Evolutionary conservation across 30 jellyfish, hydroid and myxozoan species (phyloP), one percentile per base, ranked within the genome.

Genomic region (Sanderia malayensis): DNA sequence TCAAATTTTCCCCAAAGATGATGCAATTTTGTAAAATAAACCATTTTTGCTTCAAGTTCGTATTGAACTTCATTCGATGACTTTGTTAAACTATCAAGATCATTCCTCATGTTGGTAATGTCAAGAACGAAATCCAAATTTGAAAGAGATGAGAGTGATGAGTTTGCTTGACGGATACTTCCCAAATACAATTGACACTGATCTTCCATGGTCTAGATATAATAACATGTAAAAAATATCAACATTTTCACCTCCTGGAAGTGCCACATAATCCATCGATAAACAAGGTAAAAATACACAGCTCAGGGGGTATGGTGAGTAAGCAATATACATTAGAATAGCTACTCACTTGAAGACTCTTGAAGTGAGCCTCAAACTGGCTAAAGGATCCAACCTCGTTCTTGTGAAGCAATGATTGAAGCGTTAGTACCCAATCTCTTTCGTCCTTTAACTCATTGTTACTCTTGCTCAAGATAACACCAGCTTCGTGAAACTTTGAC

Each of bases 1-100:
- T 76, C 88, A 47, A 76, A 76, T 52, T 44, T 76, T 62, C 71
- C 88, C 88, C 88, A 76, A 23, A 62, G 31, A 28, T 49, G 65
- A 17, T 64, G 52, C 53, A 76, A 22, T 6, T 62, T 57, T 17
- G 66, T 11, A 27, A 61, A 46, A 20, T 28, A 29, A 18, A 44
- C 27, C 34, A 61, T 22, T 47, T 53, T 20, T 26, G 30, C 24
- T 7, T 63, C 88, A 20, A 61, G 44, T n/a, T 44, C 44, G 18
- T 37, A 18, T 20, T 62, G 62, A 45, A 30, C 22, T 24, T 76
- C 46, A 22, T 76, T 76, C 27, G 61, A 75, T 15, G 67, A 76
- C 23, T 67, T 30, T 46, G 21, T 17, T 23, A 76, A 24, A 4
- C 45, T 22, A 21, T 76, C 74, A 23, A 46, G 18, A 19, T 64